Base-by-base conservation (phyloP, 2,797 vertebrate genomes). In the Pseudomugil gertrudae region DNA sequence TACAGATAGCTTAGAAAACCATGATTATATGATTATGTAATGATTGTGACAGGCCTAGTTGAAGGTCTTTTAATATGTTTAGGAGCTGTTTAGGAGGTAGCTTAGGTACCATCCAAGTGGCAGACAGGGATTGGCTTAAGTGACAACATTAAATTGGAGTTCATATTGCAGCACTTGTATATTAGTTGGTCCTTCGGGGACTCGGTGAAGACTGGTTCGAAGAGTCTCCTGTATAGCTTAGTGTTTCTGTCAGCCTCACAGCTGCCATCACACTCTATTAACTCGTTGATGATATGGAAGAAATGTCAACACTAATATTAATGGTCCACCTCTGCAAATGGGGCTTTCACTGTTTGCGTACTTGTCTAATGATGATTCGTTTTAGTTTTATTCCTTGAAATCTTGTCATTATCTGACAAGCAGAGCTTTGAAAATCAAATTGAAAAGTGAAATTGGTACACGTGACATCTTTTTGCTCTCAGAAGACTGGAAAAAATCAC, bases 181-280 rank as follows among this genome's bases (percentile, higher is more conserved):
- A 84, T 84, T 67, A 78, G 59, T 63, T 59, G 52, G 58, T 66
- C 70, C 75, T 76, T 50, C 8, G 74, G 77, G 75, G 69, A 74
- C 47, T 55, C 2, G 0, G 47, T 66, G 38, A 43, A 10, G 66
- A 71, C 55, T 7, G 15, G 48, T 66, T 85, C 66, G 61, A 55
- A 47, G 66, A 76, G 65, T 33, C 66, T 73, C 57, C 52, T n/a
- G 11, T 78, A 48, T 57, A 67, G 74, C 69, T 78, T 66, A 64
- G 80, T 85, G 74, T 88, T 83, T 74, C 71, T 78, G 79, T 79
- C 71, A 60, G 71, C 73, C 60, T 66, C 66, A 68, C 78, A 87
- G 78, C 83, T 86, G 81, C 84, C 76, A 54, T 84, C 75, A 63
- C 45, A 66, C 67, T 79, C 71, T 70, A 67, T 81, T 79, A 69